Percentiles rank a stretch among this genome's conserved stretches.
Conservation (phyloP, 2,797 vertebrate genomes). For the Rhinichthys osculus region DNA sequence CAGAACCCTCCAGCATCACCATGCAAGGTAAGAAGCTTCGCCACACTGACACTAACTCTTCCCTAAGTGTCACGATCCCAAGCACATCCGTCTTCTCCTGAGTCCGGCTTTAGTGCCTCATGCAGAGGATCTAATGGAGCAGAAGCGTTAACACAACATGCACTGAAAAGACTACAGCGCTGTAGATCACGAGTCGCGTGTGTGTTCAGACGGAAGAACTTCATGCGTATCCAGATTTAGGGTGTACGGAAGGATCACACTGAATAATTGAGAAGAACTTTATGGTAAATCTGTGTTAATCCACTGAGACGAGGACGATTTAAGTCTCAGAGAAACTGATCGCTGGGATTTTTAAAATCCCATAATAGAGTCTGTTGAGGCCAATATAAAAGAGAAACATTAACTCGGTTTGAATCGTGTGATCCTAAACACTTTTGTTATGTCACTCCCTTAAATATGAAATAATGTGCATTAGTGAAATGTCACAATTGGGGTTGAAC, state of each 20-base stretch:
- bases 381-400: neutral
- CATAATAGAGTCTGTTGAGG: neutral
- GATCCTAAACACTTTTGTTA: neutral
- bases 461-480: neutral
- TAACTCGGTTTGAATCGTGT: neutral
- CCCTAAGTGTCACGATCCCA: conserved; percentile 31
- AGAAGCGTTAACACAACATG: conserved; percentile 10
- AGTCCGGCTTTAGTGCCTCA: conserved; percentile 10
- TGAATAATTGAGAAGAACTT: conserved; percentile 2
- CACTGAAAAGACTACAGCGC: neutral
- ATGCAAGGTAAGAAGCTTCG: conserved; percentile 89
- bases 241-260: neutral
- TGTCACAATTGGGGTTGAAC: too few species aligned
- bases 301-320: neutral
- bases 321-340: neutral
- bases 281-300: neutral
- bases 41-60: conserved; percentile 25
- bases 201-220: neutral
- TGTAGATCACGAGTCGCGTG: neutral
- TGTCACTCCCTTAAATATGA: neutral
- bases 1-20: conserved; percentile 91
- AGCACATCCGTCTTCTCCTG: conserved; percentile 37
- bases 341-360: neutral
- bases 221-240: neutral
- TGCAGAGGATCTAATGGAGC: conserved; percentile 46